Percentiles rank a stretch among this genome's conserved stretches.
These are phyloP conservation scores for Epistrophella euchroma DNA, from an alignment of 2,888 invertebrate species.

Conservation along the genomic window DNA sequence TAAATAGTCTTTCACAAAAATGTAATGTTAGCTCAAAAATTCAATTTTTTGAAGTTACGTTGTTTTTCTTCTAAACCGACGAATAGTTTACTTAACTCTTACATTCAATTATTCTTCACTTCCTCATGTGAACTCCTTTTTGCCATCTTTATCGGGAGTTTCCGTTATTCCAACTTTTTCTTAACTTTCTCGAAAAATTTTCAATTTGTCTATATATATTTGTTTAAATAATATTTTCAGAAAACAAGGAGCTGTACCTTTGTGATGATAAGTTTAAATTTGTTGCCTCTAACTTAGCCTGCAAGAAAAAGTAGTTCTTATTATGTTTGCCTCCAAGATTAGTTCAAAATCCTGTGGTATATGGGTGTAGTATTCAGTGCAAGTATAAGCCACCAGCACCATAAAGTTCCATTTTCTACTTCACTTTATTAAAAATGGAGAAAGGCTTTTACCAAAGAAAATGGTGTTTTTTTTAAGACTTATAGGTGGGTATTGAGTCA, in stretches of 20 bases:
- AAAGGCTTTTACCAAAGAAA: slow-evolving; percentile 47
- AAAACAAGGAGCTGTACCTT: slow-evolving; percentile 44
- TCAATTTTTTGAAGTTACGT: no score
- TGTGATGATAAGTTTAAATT: slow-evolving; percentile 37
- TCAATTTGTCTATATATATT: neutral
- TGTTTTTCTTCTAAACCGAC: no score
- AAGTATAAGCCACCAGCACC: slow-evolving; percentile 34
- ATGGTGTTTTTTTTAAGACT: neutral
- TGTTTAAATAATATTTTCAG: neutral
- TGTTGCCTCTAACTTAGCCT: slow-evolving; percentile 43
- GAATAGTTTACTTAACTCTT: no score
- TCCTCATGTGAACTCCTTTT: neutral
- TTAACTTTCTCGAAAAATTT: neutral
- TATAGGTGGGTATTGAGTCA: slow-evolving; percentile 51
- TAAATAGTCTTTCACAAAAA: no score
- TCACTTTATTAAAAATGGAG: slow-evolving; percentile 65
- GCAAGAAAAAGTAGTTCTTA: slow-evolving; percentile 44
- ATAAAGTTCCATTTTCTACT: slow-evolving; percentile 56
- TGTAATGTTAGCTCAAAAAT: no score
- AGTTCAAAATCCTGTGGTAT: slow-evolving; percentile 34
- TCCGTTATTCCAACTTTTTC: neutral
- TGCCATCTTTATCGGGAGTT: neutral
- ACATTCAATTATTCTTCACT: no score
- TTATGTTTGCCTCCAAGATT: slow-evolving; percentile 33
- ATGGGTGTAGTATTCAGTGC: neutral